These are phyloP conservation scores for Ypsolopha scabrella DNA, from an alignment of 2,888 invertebrate species.

Conservation along the genomic window DNA sequence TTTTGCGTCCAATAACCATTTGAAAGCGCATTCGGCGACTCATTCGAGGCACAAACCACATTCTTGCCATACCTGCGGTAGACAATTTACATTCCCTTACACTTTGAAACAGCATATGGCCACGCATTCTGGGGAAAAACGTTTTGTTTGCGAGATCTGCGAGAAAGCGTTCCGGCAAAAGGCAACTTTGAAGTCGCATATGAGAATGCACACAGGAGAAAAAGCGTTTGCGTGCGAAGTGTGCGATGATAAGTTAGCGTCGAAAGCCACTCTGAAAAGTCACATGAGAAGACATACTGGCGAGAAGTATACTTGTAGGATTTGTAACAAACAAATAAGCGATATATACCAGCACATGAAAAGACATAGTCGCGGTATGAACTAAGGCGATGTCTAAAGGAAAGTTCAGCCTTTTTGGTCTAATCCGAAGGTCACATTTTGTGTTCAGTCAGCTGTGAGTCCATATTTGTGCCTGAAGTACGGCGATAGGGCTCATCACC, in stretches of 20 bases:
- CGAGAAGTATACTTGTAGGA: conserved; percentile 47
- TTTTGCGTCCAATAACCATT: conserved; percentile 50
- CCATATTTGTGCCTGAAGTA: no score
- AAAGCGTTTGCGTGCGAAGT: conserved; percentile 46
- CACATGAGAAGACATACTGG: conserved; percentile 51
- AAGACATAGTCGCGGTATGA: conserved; percentile 19
- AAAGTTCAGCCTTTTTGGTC: no score
- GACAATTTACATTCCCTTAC: conserved; percentile 53
- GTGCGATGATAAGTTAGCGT: conserved; percentile 46
- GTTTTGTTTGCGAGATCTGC: conserved; percentile 44
- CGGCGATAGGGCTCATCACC: no score
- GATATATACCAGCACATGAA: conserved; percentile 53
- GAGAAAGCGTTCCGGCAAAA: conserved; percentile 54
- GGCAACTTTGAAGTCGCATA: conserved; percentile 53
- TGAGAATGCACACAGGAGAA: conserved; percentile 51
- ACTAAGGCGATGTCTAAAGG: no score
- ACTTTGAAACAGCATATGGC: conserved; percentile 51
- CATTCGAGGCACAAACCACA: conserved; percentile 56
- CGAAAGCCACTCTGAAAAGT: conserved; percentile 45
- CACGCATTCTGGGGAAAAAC: conserved; percentile 50
- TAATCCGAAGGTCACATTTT: no score
- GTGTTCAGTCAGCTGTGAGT: no score
- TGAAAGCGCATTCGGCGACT: conserved; percentile 54
- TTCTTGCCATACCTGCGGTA: conserved; percentile 38
- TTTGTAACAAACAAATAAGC: conserved; percentile 55